phyloP scores from a whole-genome alignment of 2,113 vertebrate genomes.

The Lepus europaeus region DNA sequence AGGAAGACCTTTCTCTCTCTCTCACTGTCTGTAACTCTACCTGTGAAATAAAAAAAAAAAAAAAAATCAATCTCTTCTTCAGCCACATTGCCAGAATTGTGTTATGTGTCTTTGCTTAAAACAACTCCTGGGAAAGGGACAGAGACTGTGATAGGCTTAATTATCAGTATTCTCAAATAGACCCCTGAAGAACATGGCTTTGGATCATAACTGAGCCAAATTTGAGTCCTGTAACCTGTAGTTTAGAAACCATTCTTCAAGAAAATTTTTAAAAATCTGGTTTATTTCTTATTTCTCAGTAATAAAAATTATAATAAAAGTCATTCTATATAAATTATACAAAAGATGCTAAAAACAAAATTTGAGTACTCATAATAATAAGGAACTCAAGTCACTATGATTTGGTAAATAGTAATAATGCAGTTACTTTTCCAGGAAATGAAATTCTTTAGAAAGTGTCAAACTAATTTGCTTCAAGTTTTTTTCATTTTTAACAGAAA shows the following conservation, averaged over 20 bases:
- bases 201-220: background rate
- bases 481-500: background rate
- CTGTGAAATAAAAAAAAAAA: too few relatives aligned
- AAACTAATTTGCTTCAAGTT: background rate
- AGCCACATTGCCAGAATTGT: background rate
- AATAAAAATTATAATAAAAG: background rate
- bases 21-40: too few relatives aligned
- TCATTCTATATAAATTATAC: background rate
- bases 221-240: background rate
- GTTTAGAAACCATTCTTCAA: background rate
- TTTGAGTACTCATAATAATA: background rate
- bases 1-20: too few relatives aligned
- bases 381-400: background rate
- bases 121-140: too few relatives aligned
- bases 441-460: background rate
- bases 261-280: background rate
- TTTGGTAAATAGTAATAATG: background rate
- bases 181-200: background rate
- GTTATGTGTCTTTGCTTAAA: background rate
- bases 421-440: conserved; percentile 7
- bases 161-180: background rate
- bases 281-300: background rate
- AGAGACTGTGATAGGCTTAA: background rate
- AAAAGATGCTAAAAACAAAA: background rate
- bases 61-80: background rate